Percentiles rank a stretch among this genome's conserved stretches.
phyloP scores from a whole-genome alignment of 2,888 invertebrate genomes.

The Heteromurus nitidus region DNA sequence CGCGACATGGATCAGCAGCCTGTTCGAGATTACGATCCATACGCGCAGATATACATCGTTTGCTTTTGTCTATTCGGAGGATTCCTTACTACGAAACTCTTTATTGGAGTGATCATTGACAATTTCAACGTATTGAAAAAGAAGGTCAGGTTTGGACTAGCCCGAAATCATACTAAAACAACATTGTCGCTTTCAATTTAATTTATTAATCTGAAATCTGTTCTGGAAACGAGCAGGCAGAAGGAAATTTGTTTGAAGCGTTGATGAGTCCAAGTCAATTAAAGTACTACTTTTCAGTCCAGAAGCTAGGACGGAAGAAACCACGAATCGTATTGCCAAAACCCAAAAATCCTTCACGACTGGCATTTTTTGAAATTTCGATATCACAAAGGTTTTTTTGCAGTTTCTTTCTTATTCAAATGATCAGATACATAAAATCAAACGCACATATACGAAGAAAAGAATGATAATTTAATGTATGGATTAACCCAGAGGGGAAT shows the following conservation, averaged over 20 bases:
- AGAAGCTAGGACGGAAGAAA: conserved; percentile 95
- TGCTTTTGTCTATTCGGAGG: conserved; percentile 97
- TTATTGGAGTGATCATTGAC: conserved; percentile 98
- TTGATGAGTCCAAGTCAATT: conserved; percentile 97
- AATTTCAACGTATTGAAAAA: conserved; percentile 99
- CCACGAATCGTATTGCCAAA: conserved; percentile 97
- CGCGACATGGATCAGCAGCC: conserved; percentile 93
- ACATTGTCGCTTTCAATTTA: too few relatives aligned
- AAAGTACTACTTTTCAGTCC: conserved; percentile 97
- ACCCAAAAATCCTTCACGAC: conserved; percentile 78
- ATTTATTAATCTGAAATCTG: conserved; percentile 75
- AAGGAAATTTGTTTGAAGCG: conserved; percentile 97
- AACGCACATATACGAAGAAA: too few relatives aligned
- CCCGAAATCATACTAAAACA: too few relatives aligned
- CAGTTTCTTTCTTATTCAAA: too few relatives aligned
- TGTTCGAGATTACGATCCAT: conserved; percentile 89
- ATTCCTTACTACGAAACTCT: conserved; percentile 96
- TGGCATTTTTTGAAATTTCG: conserved; percentile 29
- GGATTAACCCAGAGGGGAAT: conserved; percentile 6
- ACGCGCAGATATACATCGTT: conserved; percentile 94
- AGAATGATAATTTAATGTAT: background rate
- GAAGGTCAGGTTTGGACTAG: conserved; percentile 77
- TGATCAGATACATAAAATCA: too few relatives aligned
- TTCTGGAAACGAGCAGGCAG: conserved; percentile 84
- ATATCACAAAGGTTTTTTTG: conserved; percentile 21